phyloP scores from a whole-genome alignment of 37 sponge, comb jelly and placozoan species.

The Halisarca cf. caerulea region DNA sequence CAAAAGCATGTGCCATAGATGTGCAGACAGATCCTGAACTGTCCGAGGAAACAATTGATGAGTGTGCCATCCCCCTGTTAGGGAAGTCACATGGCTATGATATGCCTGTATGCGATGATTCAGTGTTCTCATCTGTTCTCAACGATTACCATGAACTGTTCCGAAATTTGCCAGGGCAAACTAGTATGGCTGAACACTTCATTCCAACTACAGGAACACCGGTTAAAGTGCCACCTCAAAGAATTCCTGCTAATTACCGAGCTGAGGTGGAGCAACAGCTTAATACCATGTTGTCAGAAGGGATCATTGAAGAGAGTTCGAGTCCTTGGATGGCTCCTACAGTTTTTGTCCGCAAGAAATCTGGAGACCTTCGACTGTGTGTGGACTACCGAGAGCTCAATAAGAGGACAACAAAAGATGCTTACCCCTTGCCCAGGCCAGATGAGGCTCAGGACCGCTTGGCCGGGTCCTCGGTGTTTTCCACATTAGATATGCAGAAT shows the following conservation, averaged over 20 bases:
- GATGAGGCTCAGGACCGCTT: slow-evolving; percentile 63
- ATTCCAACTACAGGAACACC: slow-evolving; percentile 36
- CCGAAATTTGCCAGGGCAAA: background rate
- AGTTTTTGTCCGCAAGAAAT: slow-evolving; percentile 48
- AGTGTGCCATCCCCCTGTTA: too few species aligned
- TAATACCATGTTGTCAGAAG: slow-evolving; percentile 39
- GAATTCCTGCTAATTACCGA: slow-evolving; percentile 53
- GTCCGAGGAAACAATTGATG: too few species aligned
- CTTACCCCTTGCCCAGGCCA: slow-evolving; percentile 57
- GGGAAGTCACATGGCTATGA: too few species aligned
- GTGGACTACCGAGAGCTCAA: slow-evolving; percentile 59
- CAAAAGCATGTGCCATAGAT: slow-evolving; percentile 30
- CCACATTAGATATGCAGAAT: slow-evolving; percentile 3
- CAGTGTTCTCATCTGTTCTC: slow-evolving; percentile 3
- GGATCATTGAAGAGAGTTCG: slow-evolving; percentile 19
- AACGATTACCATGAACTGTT: background rate
- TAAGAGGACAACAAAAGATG: slow-evolving; percentile 57
- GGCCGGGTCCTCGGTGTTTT: slow-evolving; percentile 45
- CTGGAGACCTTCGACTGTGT: slow-evolving; percentile 38
- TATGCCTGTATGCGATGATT: background rate
- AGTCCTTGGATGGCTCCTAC: slow-evolving; percentile 58
- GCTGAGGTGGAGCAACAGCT: slow-evolving; percentile 55
- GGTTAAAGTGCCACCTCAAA: slow-evolving; percentile 51
- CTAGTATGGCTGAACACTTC: slow-evolving; percentile 11
- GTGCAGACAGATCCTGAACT: too few species aligned